Percentiles rank a stretch among this genome's conserved stretches.
Evolutionary conservation across 2,888 invertebrate genomes (phyloP).

Genomic region (Heliconius cydno): DNA sequence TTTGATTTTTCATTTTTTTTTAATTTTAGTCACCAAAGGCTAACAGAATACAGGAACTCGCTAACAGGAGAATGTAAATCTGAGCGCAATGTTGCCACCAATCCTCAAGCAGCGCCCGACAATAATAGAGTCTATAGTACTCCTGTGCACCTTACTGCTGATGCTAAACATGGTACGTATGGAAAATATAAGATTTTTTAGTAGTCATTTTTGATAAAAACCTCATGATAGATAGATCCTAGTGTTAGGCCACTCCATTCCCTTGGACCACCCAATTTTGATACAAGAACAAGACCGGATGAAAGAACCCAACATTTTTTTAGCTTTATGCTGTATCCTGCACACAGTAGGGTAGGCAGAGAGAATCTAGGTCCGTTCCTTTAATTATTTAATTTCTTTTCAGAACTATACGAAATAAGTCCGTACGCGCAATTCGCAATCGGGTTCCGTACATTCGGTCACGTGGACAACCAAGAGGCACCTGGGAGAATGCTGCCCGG

Average conservation of each 20-base stretch:
- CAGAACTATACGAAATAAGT: slow-evolving; percentile 81
- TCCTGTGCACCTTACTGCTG: slow-evolving; percentile 75
- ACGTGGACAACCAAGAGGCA: slow-evolving; percentile 78
- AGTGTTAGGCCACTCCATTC: too few relatives aligned
- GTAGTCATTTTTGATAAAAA: too few relatives aligned
- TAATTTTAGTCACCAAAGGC: slow-evolving; percentile 64
- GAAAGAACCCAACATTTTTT: too few relatives aligned
- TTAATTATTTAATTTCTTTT: slow-evolving; percentile 38
- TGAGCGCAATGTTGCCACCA: slow-evolving; percentile 69
- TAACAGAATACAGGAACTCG: slow-evolving; percentile 75
- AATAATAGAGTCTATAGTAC: slow-evolving; percentile 76
- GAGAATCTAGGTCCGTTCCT: too few relatives aligned
- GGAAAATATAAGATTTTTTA: background rate
- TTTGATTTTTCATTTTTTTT: background rate
- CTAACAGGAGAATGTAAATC: slow-evolving; percentile 76
- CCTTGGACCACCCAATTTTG: too few relatives aligned
- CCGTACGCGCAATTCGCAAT: slow-evolving; percentile 81
- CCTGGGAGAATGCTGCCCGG: slow-evolving; percentile 70
- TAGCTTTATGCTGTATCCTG: too few relatives aligned
- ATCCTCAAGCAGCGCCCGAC: slow-evolving; percentile 69
- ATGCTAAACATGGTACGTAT: slow-evolving; percentile 72
- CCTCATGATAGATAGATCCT: too few relatives aligned
- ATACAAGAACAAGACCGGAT: too few relatives aligned
- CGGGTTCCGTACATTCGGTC: slow-evolving; percentile 81
- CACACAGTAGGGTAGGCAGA: too few relatives aligned